Conservation (phyloP, 2,797 vertebrate species). For the Macrochelys suwanniensis region DNA sequence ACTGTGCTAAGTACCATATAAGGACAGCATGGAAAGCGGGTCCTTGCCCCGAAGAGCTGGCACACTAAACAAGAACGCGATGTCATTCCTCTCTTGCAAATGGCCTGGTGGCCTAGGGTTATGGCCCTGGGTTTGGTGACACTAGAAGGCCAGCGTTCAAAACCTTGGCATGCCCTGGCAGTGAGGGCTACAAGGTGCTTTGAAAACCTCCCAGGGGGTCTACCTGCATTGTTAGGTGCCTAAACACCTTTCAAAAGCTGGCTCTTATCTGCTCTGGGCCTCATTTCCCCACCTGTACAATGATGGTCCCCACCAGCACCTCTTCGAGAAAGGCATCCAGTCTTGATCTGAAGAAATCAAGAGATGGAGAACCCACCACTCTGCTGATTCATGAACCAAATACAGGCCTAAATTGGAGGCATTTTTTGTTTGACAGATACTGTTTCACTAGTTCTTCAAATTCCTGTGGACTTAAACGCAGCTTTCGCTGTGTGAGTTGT, state of each 20-base stretch:
- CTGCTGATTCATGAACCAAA: neutral
- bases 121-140: neutral
- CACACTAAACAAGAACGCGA: neutral
- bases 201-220: too few species aligned
- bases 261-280: too few species aligned
- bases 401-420: neutral
- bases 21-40: neutral
- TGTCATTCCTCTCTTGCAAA: neutral
- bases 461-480: neutral
- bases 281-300: neutral
- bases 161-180: neutral
- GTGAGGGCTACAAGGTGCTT: neutral
- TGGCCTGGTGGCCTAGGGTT: too few species aligned
- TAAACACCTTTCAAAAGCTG: too few species aligned
- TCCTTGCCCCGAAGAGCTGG: neutral
- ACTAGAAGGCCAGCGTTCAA: neutral
- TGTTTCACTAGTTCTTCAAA: neutral
- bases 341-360: neutral
- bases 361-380: neutral
- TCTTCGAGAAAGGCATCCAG: neutral
- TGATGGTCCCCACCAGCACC: too few species aligned
- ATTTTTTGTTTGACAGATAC: neutral
- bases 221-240: neutral
- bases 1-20: neutral
- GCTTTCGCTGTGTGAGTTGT: neutral